Evolutionary conservation across 2,888 invertebrate species (phyloP), one percentile per base, ranked within the genome.

Genomic region (Melolontha melolontha): DNA sequence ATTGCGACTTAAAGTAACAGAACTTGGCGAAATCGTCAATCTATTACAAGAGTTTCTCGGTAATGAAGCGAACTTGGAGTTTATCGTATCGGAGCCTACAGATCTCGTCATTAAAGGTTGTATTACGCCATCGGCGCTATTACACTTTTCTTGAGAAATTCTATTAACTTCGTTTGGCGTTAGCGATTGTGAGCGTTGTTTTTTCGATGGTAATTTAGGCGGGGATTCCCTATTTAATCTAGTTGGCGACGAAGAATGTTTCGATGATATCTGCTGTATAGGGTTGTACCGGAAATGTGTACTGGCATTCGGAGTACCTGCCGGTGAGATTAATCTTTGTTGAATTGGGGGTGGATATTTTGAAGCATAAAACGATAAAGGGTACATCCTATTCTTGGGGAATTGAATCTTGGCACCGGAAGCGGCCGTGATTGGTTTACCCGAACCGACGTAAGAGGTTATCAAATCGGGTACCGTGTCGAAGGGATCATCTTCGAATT

Each of bases 401-500:
- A 89, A 91, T 75, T 92, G 91, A 68, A 97, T 95, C 63, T 93
- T 87, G 0, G 96, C 96, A 0, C 95, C 95, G 1, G 96, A 96
- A 0, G 92, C 92, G 5, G 90, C 89, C 1, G 97, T 96, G 78
- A 97, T 93, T 0, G 95, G 91, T 78, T 95, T 93, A 14, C 93
- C 94, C 51, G 94, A 95, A 1, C 95, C 94, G 22, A 97, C 95
- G 81, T 97, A 97, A 73, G 92, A 96, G 5, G 96, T 96, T 71
- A 97, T 95, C 66, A 98, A 87, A 82, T 96, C 96, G 0, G 96
- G 93, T 16, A 97, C 94, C 1, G 95, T 95, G 79, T 95, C 95
- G 79, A 96, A 97, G 0, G 94, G 91, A 80, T 96, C 95, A 78
- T 96, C 96, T 83, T 97, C 97, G 80, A 97, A 96, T 79, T 95